Conservation (phyloP, 2,113 vertebrate species). For the Mugil cephalus region DNA sequence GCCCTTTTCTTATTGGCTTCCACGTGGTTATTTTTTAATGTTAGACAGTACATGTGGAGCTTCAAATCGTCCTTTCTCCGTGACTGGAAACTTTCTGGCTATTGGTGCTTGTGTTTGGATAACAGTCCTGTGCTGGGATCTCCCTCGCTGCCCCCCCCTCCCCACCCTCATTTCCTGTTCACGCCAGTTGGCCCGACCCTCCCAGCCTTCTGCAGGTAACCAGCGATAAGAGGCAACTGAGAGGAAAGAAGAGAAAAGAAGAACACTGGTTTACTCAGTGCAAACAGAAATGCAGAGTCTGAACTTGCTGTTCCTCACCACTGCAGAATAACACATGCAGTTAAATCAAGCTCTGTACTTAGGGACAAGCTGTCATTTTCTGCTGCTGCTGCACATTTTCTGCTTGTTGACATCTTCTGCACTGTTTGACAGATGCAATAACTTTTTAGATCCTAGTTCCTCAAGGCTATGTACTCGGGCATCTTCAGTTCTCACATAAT, state of each 20-base stretch:
- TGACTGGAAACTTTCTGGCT: constrained; percentile 49
- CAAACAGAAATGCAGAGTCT: background rate
- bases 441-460: background rate
- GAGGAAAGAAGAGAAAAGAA: background rate
- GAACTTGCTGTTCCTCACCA: background rate
- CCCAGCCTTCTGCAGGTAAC: constrained; percentile 49
- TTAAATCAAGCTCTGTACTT: no score
- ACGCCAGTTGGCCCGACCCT: constrained; percentile 33
- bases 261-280: constrained; percentile 11
- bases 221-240: constrained; percentile 45
- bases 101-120: constrained; percentile 55
- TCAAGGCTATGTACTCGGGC: background rate
- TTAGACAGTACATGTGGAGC: background rate
- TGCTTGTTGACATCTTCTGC: no score
- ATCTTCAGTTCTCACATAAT: background rate
- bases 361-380: no score
- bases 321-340: background rate
- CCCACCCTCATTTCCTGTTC: constrained; percentile 67
- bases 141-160: constrained; percentile 17
- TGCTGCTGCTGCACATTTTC: no score
- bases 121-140: constrained; percentile 25
- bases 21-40: constrained; percentile 1
- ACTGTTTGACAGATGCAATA: background rate
- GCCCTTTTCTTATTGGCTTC: background rate
- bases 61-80: constrained; percentile 9